phyloP scores from a whole-genome alignment of 35 echinoderm and acorn worm species.

The Heliocidaris erythrogramma region DNA sequence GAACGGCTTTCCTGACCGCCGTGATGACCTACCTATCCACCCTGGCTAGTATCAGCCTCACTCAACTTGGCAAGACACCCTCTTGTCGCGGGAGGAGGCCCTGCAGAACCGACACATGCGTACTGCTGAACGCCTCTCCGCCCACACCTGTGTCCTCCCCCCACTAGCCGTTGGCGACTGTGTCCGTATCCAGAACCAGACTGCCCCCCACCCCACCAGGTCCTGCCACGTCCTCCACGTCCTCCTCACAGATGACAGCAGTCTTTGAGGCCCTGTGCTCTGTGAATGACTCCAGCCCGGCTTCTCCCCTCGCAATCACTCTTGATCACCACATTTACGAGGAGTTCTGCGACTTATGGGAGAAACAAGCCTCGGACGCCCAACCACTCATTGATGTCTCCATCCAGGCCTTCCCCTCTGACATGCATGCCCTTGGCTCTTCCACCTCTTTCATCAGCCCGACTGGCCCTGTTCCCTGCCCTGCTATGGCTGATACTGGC shows the following conservation, averaged over 20 bases:
- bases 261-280: slow-evolving; percentile 46
- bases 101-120: background rate
- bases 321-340: slow-evolving; percentile 49
- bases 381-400: slow-evolving; percentile 47
- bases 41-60: slow-evolving; percentile 47
- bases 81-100: too few relatives aligned
- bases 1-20: slow-evolving; percentile 23
- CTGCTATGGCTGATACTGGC: slow-evolving; percentile 55
- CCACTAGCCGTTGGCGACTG: too few relatives aligned
- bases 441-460: background rate
- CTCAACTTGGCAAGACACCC: too few relatives aligned
- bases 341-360: slow-evolving; percentile 49
- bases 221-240: too few relatives aligned
- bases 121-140: background rate
- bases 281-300: background rate
- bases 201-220: too few relatives aligned
- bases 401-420: slow-evolving; percentile 18
- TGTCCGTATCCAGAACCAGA: too few relatives aligned
- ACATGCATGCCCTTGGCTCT: slow-evolving; percentile 38
- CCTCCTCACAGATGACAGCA: too few relatives aligned
- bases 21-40: slow-evolving; percentile 33
- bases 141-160: too few relatives aligned
- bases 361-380: slow-evolving; percentile 45
- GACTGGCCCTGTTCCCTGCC: background rate
- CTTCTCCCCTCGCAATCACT: background rate